Base-by-base conservation (phyloP, 1,140 invertebrate species). In the Ridgeia piscesae region DNA sequence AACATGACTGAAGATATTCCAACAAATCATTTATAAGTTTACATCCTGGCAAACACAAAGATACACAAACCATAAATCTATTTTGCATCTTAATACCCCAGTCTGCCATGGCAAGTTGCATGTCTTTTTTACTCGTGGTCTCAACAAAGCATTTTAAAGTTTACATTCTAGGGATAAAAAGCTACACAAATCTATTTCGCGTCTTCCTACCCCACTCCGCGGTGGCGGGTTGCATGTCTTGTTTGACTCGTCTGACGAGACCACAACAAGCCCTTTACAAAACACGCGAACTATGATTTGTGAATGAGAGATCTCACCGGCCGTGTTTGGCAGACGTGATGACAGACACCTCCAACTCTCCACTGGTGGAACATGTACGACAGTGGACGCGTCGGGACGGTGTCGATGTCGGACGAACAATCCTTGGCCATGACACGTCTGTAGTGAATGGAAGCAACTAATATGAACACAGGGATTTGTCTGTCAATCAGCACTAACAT, bases 331-430 rank as follows among this genome's bases (percentile, higher is more conserved):
- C 11, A 21, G 58, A 77, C 2, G 98, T 98, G 94, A 98, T 97
- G 93, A 98, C 97, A 6, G 98, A 95, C 95, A 98, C 97, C 93
- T 97, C 95, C n/a, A 99, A 95, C 93, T 97, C 96, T 34, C 98
- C 98, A 93, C 97, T 95, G 11, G 96, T 94, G 9, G 97, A 98
- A 95, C 98, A 99, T 93, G 98, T 94, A 90, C 97, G 96, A 95
- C 98, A 99, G 94, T 98, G 97, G 0, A 97, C 96, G 95, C 98
- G 98, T 92, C 97, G 97, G 0, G 97, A 97, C 91, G 97, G 96
- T 27, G 97, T 95, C 88, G 98, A 95, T 1, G 97, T 97, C 35
- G 97, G 96, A 92, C 97, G 95, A 0, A 99, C 97, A 91, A 98
- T 95, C 92, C 98, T 96, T 0, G 98, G 98, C 98, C 98, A 99